Conservation (phyloP, 92 coral and sea anemone genomes). For the Bergia puertoricense region DNA sequence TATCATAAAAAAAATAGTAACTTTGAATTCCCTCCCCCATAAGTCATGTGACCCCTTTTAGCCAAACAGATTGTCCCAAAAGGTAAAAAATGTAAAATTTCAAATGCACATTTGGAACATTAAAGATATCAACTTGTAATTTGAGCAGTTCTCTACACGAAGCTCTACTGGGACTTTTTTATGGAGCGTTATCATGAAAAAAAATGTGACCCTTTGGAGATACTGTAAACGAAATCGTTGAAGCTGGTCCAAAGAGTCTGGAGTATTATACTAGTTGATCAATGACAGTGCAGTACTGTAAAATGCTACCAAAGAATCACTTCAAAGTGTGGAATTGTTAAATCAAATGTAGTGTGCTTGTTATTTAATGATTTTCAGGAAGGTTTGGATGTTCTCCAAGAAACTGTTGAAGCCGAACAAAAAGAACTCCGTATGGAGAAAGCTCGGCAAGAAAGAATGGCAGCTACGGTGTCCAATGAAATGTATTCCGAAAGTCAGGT, state of each 20-base stretch:
- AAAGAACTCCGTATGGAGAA: slow-evolving; percentile 68
- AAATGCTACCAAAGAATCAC: neutral
- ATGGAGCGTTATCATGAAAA: too few species aligned
- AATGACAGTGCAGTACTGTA: neutral
- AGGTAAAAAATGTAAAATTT: too few species aligned
- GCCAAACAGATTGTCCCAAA: too few species aligned
- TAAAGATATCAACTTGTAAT: too few species aligned
- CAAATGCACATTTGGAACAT: too few species aligned
- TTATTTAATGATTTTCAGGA: slow-evolving; percentile 54
- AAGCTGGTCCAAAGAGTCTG: neutral
- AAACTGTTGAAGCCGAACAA: slow-evolving; percentile 75
- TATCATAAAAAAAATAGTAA: too few species aligned
- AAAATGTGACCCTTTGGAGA: too few species aligned
- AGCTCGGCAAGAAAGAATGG: slow-evolving; percentile 87
- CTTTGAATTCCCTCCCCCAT: too few species aligned
- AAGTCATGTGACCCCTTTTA: too few species aligned
- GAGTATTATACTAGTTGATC: neutral
- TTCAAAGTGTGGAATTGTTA: neutral
- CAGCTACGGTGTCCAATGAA: slow-evolving; percentile 92
- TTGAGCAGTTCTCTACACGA: too few species aligned
- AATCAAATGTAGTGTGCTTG: neutral
- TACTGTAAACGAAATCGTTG: neutral
- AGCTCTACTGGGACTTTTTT: too few species aligned
- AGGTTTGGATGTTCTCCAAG: slow-evolving; percentile 77
- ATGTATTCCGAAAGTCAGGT: slow-evolving; percentile 97